Percentiles rank a stretch among this genome's conserved stretches.
Evolutionary conservation across 2,113 vertebrate species (phyloP).

Genomic region (Oriolus oriolus): DNA sequence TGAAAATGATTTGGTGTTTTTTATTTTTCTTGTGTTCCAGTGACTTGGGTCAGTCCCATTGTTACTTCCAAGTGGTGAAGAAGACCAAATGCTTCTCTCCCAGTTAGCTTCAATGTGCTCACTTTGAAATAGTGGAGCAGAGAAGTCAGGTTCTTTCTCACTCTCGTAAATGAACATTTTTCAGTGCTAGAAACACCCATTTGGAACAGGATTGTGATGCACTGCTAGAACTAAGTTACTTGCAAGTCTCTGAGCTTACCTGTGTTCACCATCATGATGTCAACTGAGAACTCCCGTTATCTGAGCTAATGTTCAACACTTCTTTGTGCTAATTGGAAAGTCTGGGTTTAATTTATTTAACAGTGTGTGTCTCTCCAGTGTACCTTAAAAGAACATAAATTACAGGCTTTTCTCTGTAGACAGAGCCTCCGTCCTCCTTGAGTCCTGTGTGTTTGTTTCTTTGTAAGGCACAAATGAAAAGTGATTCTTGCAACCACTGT

Average conservation of each 20-base stretch:
- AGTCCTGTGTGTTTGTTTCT: not conserved
- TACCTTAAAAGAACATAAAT: not conserved
- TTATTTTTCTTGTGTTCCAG: not conserved
- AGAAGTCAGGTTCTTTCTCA: not conserved
- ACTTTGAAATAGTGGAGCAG: not conserved
- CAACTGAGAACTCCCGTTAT: not conserved
- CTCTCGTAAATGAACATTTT: not conserved
- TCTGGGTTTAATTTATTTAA: not conserved
- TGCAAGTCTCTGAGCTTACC: not conserved
- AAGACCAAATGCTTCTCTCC: not conserved
- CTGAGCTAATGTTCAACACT: not conserved
- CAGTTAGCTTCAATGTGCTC: not conserved
- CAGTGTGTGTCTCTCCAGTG: not conserved
- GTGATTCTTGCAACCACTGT: not conserved
- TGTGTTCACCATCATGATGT: not conserved
- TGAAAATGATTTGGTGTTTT: not conserved
- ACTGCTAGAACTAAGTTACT: not conserved
- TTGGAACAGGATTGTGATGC: not conserved
- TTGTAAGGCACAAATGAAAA: not conserved
- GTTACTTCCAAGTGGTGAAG: not conserved
- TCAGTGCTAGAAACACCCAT: not conserved
- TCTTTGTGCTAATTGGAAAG: not conserved
- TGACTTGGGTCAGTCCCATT: not conserved
- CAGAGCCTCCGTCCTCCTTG: not conserved
- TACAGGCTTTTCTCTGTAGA: not conserved